phyloP scores from a whole-genome alignment of 2,888 invertebrate species.

The Pristionchus mayeri region DNA sequence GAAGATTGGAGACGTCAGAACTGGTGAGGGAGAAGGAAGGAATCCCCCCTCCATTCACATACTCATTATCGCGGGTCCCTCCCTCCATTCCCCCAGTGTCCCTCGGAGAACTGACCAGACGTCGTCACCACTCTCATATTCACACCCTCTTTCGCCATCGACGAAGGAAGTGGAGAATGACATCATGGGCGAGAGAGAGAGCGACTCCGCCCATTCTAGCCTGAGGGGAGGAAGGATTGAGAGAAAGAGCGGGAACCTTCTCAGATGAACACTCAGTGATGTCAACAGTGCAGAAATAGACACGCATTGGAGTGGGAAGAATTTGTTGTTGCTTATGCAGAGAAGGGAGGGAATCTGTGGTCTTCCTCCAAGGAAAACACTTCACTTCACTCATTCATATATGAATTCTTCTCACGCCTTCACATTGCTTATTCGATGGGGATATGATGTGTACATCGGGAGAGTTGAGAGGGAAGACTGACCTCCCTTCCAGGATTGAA shows the following conservation, averaged over 20 bases:
- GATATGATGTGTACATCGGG: not conserved
- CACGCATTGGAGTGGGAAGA: not conserved
- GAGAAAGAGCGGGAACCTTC: not conserved
- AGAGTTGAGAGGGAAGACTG: not conserved
- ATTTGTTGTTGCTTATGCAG: not conserved
- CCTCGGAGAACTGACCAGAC: not conserved
- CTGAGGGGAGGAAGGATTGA: constrained; percentile 34
- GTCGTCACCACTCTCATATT: not conserved
- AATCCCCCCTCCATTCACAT: not conserved
- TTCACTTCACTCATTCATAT: not conserved
- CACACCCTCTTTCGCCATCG: not conserved
- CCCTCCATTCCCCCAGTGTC: not conserved
- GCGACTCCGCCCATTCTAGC: constrained; percentile 15
- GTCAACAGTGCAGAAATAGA: constrained; percentile 40
- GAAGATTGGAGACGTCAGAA: constrained; percentile 69
- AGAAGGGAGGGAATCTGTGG: not conserved
- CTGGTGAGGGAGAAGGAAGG: no score
- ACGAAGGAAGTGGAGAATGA: constrained; percentile 1
- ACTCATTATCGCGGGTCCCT: not conserved
- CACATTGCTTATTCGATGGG: not conserved
- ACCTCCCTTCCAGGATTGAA: constrained; percentile 61
- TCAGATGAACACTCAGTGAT: not conserved
- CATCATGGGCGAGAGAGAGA: constrained; percentile 26
- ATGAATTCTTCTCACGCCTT: not conserved
- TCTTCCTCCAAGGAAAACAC: not conserved